Evolutionary conservation across 2,888 invertebrate genomes (phyloP).

Genomic region (Ommatoiulus sabulosus): DNA sequence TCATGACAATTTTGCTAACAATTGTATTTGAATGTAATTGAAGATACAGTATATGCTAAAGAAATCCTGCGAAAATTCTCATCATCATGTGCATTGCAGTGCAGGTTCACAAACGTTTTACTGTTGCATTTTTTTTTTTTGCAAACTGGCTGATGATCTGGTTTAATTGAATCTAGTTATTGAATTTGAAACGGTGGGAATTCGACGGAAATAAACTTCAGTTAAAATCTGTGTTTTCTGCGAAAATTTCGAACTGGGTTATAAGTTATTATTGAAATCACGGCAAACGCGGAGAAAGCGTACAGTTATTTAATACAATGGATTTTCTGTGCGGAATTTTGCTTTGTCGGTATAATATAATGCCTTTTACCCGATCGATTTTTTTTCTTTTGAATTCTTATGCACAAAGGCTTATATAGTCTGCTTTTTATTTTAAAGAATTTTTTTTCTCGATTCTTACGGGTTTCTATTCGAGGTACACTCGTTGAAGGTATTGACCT

Average conservation of each 20-base stretch:
- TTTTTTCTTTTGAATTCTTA: background rate
- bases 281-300: background rate
- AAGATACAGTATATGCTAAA: no score
- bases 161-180: background rate
- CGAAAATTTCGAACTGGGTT: background rate
- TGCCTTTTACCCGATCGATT: background rate
- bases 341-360: background rate
- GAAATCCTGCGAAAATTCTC: no score
- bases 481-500: background rate
- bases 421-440: background rate
- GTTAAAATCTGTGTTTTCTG: background rate
- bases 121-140: no score
- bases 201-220: background rate
- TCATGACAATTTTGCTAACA: no score
- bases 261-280: background rate
- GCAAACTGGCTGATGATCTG: no score
- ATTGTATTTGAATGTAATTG: no score
- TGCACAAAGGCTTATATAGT: background rate
- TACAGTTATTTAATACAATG: conserved; percentile 22
- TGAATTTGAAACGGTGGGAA: background rate
- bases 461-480: background rate
- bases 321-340: background rate
- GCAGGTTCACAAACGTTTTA: no score
- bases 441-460: background rate
- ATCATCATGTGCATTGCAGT: no score